Evolutionary conservation across 2,797 vertebrate genomes (phyloP).

Genomic region (Ctenopoma multispine): DNA sequence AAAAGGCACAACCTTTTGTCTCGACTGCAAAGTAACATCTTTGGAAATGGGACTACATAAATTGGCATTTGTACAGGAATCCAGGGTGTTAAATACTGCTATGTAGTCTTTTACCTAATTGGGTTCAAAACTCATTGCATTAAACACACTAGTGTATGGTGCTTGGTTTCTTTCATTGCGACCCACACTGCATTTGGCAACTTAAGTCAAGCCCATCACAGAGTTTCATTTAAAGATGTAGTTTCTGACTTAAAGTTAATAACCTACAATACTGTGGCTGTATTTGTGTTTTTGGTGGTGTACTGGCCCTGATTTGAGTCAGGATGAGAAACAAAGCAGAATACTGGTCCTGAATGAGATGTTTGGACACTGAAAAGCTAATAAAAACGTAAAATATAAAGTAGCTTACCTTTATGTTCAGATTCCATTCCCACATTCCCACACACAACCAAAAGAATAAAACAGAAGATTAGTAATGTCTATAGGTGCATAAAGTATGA

Average conservation of each 20-base stretch:
- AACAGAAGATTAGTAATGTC: neutral
- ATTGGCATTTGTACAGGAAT: slow-evolving; percentile 29
- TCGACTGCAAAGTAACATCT: slow-evolving; percentile 29
- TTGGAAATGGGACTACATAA: slow-evolving; percentile 27
- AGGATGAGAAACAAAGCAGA: neutral
- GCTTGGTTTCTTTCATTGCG: slow-evolving; percentile 26
- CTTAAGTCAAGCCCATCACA: slow-evolving; percentile 33
- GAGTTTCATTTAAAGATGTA: slow-evolving; percentile 29
- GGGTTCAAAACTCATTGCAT: slow-evolving; percentile 5
- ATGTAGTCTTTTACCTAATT: slow-evolving; percentile 4
- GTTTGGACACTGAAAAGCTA: neutral
- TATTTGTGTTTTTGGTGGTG: slow-evolving; percentile 24
- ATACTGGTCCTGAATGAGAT: neutral
- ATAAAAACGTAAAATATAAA: neutral
- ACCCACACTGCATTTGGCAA: slow-evolving; percentile 47
- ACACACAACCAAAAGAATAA: neutral
- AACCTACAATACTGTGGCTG: slow-evolving; percentile 23
- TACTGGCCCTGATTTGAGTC: neutral
- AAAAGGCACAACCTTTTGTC: slow-evolving; percentile 33
- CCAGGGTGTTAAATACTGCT: slow-evolving; percentile 5
- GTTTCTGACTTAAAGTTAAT: slow-evolving; percentile 14
- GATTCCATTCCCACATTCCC: slow-evolving; percentile 9
- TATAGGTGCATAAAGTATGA: neutral
- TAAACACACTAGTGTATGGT: neutral
- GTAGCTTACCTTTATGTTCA: slow-evolving; percentile 32